A percentile compares a stretch with the other conserved stretches of the same genome.
Conservation (phyloP, 1,140 invertebrate genomes). For the Leptinotarsa defecta region DNA sequence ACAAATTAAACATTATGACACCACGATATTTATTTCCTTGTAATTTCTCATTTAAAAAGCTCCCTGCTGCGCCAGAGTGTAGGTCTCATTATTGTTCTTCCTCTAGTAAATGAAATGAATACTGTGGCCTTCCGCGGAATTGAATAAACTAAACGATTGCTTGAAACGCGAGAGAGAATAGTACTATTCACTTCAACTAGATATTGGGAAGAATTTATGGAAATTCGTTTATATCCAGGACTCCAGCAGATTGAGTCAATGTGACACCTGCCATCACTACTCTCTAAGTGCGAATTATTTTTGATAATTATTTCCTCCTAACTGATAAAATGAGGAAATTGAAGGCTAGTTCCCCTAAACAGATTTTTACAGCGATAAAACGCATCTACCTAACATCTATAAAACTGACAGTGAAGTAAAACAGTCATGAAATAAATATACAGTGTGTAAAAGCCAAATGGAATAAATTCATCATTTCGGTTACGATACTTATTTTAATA, state of each 20-base stretch:
- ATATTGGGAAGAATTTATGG: background rate
- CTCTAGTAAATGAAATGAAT: background rate
- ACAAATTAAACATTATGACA: slow-evolving; percentile 30
- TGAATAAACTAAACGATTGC: background rate
- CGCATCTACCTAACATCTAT: no score
- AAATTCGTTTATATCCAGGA: background rate
- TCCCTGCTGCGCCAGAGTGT: slow-evolving; percentile 18
- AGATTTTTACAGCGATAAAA: no score
- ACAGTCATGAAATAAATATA: no score
- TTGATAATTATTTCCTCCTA: no score
- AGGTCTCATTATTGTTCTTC: slow-evolving; percentile 2
- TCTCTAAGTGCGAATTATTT: no score
- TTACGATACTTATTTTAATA: no score
- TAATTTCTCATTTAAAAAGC: slow-evolving; percentile 29
- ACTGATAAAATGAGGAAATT: no score
- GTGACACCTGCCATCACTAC: no score
- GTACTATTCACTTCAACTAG: background rate
- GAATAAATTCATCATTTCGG: no score
- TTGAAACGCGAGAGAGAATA: background rate
- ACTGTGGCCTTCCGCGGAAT: background rate
- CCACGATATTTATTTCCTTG: slow-evolving; percentile 30
- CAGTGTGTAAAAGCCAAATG: no score
- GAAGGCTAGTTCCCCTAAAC: no score
- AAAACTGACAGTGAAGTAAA: no score
- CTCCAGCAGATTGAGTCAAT: background rate